Evolutionary conservation across 92 coral and sea anemone species (phyloP), one percentile per base, ranked within the genome.

Genomic region (Epizoanthus stellaris): DNA sequence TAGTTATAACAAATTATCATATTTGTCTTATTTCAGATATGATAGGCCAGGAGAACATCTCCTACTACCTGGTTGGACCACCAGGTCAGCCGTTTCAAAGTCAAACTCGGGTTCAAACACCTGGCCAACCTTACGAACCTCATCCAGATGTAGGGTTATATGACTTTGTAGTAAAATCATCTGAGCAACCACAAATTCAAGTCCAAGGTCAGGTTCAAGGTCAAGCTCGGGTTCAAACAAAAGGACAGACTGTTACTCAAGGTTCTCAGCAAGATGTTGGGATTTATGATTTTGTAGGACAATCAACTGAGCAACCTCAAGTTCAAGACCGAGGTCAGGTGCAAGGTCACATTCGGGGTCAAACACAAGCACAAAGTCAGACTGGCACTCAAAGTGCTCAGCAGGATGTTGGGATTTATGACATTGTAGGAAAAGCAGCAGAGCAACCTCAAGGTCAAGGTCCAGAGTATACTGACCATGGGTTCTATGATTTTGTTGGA

Each of bases 31-130:
- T 85, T 53, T 6, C 58, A 93, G 97, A 80, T 9, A 91, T 88
- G 88, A 65, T 76, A 6, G 56, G 91, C 13, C 76, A 65, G 66
- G 93, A 93, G 4, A 91, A 89, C 66, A 59, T 86, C 7, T 80
- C 80, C 1, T 67, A 70, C 19, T 54, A 10, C 6, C 21, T 67
- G 3, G 77, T 67, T 19, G 67, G 77, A 58, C 75, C 85, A 19
- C 60, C 67, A 54, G 36, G 36, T 10, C 43, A 80, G 23, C 9
- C 75, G 14, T 68, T 45, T 39, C 40, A 71, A 1, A 16, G 12
- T 30, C 49, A 52, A 10, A 11, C 36, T 23, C 49, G 20, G 14
- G 76, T n/a, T 6, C 8, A 68, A 1, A 19, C 7, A n/a, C 76
- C 16, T 15, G 36, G 4, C 77, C 77, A 49, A 9, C 82, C 3